A percentile compares a stretch with the other conserved stretches of the same genome.
Conservation (phyloP, 1,140 invertebrate species). For the Probaryconus sp. region DNA sequence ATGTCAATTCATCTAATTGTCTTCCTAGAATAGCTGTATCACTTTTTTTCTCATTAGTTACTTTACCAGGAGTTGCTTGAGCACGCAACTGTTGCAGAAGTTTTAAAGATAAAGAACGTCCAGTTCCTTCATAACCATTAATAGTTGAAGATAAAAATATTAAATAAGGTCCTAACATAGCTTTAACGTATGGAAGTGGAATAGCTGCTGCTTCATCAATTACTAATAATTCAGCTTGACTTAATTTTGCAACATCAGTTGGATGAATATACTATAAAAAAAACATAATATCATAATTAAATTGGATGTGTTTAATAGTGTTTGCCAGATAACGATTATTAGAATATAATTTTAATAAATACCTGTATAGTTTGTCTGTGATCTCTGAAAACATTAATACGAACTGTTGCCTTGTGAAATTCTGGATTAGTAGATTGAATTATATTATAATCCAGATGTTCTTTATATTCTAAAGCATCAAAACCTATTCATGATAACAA, state of each 20-base stretch:
- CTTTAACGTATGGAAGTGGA: constrained; percentile 94
- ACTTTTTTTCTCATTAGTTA: constrained; percentile 73
- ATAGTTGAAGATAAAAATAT: constrained; percentile 98
- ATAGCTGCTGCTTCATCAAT: constrained; percentile 99
- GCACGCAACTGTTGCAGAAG: constrained; percentile 92
- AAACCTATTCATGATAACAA: constrained; percentile 81
- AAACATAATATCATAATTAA: not conserved
- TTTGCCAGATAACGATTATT: too few species aligned
- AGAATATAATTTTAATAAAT: constrained; percentile 29
- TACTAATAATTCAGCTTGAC: constrained; percentile 95
- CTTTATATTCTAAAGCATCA: constrained; percentile 96
- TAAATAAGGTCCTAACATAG: constrained; percentile 94
- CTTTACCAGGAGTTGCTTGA: constrained; percentile 78
- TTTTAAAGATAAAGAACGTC: constrained; percentile 96
- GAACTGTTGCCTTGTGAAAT: constrained; percentile 96
- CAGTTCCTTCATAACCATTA: constrained; percentile 99
- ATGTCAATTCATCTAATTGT: constrained; percentile 80
- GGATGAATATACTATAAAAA: constrained; percentile 90
- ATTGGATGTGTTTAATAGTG: too few species aligned
- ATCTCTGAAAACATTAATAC: constrained; percentile 93
- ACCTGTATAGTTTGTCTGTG: constrained; percentile 98
- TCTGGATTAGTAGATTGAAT: constrained; percentile 98
- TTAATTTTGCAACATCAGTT: constrained; percentile 90
- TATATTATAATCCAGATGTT: constrained; percentile 97
- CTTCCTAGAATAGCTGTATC: constrained; percentile 74